Evolutionary conservation across 2,888 invertebrate species (phyloP), one percentile per base, ranked within the genome.

Genomic region (Coelopa pilipes): DNA sequence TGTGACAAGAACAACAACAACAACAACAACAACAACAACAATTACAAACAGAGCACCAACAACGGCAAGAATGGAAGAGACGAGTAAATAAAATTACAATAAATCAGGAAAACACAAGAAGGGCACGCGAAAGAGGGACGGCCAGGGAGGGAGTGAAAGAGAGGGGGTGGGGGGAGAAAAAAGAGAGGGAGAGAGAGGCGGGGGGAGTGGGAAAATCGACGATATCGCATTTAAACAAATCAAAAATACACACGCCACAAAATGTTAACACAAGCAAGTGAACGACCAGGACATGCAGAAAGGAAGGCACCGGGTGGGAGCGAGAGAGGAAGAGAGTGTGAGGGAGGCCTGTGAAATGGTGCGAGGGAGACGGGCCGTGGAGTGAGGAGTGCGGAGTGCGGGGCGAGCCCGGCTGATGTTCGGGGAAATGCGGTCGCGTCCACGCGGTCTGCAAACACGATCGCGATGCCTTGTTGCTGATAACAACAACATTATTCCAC

Each of bases 391-490:
- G 7, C 2, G 34, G 34, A 7, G 7, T 7, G 34, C 2, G 34
- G 34, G 7, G 34, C 7, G 34, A 34, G 34, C 34, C 7, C 34
- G 34, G 2, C 34, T 34, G 34, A 34, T 34, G 34, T 34, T 34
- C 34, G 19, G 47, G 49, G 24, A 55, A 70, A 59, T 21, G 59
- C 19, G 34, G 34, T 47, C 24, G 45, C 70, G 60, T 46, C 47
- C 69, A 45, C 67, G 59, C 70, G 49, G 49, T 49, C 24, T 62
- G 70, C 67, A 73, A 68, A 74, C 60, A 76, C 72, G 69, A 74
- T 70, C 68, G 67, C 70, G 77, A 78, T 76, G 75, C 65, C 67
- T 73, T 67, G 66, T 62, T 17, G 62, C 66, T 74, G 77, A 78
- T 78, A 78, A 78, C 74, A 46, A 53, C 34, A 34, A 34, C 34